phyloP scores from a whole-genome alignment of 2,113 vertebrate species.

The Rhizomys pruinosus region DNA sequence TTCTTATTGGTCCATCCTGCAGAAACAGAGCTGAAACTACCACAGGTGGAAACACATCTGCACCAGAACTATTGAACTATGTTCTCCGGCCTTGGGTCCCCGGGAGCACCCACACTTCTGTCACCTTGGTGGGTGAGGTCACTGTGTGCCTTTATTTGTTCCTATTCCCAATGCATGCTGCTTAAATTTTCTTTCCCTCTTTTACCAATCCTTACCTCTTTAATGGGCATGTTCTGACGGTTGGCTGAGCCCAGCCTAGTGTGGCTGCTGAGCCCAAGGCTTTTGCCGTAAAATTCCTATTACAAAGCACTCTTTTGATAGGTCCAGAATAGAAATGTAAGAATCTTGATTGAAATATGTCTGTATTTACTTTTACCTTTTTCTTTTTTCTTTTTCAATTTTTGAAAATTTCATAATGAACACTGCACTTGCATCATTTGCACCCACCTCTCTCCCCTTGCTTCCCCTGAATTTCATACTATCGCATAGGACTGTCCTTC shows the following conservation, averaged over 20 bases:
- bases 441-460: no score
- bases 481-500: no score
- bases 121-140: fast-evolving
- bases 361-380: neutral
- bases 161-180: neutral
- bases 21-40: neutral
- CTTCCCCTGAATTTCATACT: no score
- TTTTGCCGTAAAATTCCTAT: neutral
- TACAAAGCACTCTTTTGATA: neutral
- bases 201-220: neutral
- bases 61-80: neutral
- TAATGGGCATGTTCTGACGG: neutral
- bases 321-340: neutral
- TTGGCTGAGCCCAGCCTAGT: neutral
- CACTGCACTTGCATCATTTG: no score
- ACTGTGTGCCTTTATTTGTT: neutral
- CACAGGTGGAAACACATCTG: neutral
- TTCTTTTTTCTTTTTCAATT: no score
- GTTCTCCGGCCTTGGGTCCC: no score
- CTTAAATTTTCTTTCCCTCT: neutral
- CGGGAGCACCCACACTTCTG: no score
- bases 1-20: neutral
- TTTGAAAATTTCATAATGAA: no score
- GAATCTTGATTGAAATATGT: neutral
- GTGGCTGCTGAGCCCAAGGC: neutral